Percentiles rank a stretch among this genome's conserved stretches.
Conservation (phyloP, 2,113 vertebrate species). For the Prochilodus magdalenae region DNA sequence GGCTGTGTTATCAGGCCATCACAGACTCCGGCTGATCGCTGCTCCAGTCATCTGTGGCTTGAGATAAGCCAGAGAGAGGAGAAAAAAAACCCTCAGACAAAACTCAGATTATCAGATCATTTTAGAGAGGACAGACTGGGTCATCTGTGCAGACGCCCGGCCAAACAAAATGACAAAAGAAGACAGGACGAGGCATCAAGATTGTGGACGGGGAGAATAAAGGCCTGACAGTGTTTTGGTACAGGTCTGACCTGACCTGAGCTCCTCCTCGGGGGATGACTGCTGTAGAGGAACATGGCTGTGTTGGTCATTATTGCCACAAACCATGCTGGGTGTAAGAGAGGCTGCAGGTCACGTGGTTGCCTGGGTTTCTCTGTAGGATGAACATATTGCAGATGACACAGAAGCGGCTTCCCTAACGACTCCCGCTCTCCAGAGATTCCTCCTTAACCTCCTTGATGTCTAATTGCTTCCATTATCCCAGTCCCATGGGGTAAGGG, state of each 20-base stretch:
- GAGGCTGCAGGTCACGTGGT: background rate
- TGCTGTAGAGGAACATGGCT: background rate
- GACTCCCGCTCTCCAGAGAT: conserved; percentile 51
- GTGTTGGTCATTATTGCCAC: conserved; percentile 2
- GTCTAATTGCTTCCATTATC: conserved; percentile 50
- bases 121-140: conserved; percentile 50
- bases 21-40: conserved; percentile 46
- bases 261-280: background rate
- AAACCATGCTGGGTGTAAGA: background rate
- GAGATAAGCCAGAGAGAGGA: conserved; percentile 51
- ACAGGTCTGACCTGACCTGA: background rate
- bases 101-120: conserved; percentile 54
- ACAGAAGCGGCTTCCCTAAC: conserved; percentile 46
- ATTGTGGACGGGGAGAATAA: background rate
- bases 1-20: conserved; percentile 56
- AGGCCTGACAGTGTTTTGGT: background rate
- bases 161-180: conserved; percentile 17
- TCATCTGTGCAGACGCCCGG: conserved; percentile 33
- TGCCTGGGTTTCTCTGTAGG: conserved; percentile 16
- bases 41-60: conserved; percentile 58
- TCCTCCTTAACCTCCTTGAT: conserved; percentile 51
- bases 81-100: conserved; percentile 34
- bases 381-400: conserved; percentile 51
- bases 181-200: conserved; percentile 25
- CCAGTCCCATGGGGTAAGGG: conserved; percentile 15